These are phyloP conservation scores for Copsychus sechellarum DNA, from an alignment of 2,113 vertebrate genomes.

Conservation along the genomic window DNA sequence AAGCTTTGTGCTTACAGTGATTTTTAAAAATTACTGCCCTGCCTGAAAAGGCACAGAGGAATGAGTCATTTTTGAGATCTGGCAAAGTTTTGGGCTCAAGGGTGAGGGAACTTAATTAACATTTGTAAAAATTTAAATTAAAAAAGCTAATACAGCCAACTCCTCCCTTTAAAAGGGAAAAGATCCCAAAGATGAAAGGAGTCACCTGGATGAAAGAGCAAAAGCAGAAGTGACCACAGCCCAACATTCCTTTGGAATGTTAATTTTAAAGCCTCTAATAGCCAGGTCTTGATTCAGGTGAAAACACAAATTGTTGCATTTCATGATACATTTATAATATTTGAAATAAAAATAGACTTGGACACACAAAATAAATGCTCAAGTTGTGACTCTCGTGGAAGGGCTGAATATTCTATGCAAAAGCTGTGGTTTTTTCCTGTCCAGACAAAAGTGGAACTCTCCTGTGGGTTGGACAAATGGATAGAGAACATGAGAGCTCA, in stretches of 20 bases:
- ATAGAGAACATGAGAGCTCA: no score
- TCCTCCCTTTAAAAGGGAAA: neutral
- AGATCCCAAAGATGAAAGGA: neutral
- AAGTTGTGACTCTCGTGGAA: neutral
- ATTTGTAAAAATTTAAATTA: neutral
- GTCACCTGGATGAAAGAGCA: neutral
- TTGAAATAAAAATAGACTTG: neutral
- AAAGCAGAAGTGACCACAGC: neutral
- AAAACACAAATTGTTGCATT: neutral
- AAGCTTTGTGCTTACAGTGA: neutral
- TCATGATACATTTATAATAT: neutral
- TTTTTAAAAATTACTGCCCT: neutral
- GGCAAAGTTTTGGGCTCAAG: neutral
- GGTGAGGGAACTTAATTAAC: constrained; percentile 1
- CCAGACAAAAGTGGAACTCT: neutral
- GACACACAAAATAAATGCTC: neutral
- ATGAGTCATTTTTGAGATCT: neutral
- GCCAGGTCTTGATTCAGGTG: neutral
- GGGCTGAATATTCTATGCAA: neutral
- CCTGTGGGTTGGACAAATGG: no score
- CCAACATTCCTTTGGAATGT: neutral
- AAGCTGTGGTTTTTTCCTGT: neutral
- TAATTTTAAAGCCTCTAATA: neutral
- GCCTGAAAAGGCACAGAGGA: neutral
- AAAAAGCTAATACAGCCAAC: neutral